Percentiles rank a stretch among this genome's conserved stretches.
phyloP scores from a whole-genome alignment of 2,113 vertebrate species.

The Saimiri boliviensis region DNA sequence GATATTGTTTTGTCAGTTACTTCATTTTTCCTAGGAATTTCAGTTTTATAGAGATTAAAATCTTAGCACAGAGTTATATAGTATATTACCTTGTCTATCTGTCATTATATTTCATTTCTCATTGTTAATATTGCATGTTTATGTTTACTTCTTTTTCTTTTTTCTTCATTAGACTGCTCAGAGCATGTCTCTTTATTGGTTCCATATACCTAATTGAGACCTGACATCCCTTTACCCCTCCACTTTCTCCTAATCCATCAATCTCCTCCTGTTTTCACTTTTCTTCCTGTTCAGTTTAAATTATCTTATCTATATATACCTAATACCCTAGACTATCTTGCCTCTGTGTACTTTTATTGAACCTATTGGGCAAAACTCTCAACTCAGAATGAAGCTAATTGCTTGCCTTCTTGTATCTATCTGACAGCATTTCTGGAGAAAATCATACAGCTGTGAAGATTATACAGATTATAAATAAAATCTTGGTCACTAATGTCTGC shows the following conservation, averaged over 20 bases:
- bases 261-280: neutral
- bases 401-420: neutral
- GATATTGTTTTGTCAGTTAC: neutral
- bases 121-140: neutral
- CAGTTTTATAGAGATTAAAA: neutral
- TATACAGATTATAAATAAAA: neutral
- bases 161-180: neutral
- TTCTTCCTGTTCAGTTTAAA: neutral
- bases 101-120: neutral
- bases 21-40: conserved; percentile 31
- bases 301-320: neutral
- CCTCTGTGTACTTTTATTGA: neutral
- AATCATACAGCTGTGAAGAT: neutral
- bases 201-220: neutral
- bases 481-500: neutral
- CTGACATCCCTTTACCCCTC: neutral
- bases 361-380: neutral
- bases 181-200: neutral
- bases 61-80: neutral
- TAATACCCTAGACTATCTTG: neutral
- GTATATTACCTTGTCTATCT: neutral
- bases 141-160: neutral
- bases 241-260: neutral
- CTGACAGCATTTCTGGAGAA: neutral
- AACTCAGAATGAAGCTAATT: neutral